phyloP scores from a whole-genome alignment of 2,888 invertebrate species.

The Noctua comes region DNA sequence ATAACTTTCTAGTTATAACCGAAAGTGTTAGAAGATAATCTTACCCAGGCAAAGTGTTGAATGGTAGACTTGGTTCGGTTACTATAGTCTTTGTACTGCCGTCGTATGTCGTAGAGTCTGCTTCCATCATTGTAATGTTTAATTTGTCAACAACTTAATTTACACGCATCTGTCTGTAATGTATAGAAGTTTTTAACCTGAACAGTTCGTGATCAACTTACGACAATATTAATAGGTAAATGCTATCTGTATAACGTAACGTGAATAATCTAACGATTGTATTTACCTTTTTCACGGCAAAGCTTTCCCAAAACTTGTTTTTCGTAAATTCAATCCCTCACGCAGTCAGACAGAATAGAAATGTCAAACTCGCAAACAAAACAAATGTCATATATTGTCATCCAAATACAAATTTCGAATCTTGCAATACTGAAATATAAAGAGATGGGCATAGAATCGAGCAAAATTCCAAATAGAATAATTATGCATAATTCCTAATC shows the following conservation, averaged over 20 bases:
- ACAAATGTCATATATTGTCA: neutral
- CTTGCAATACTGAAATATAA: neutral
- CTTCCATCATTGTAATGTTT: conserved; percentile 78
- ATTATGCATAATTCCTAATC: too few species aligned
- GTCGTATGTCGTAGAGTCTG: conserved; percentile 88
- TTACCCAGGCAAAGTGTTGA: conserved; percentile 79
- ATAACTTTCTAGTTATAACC: conserved; percentile 3
- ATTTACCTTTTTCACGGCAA: neutral
- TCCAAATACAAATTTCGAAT: neutral
- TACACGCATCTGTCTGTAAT: conserved; percentile 32
- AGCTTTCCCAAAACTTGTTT: neutral
- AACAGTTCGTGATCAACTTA: neutral
- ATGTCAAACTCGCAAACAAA: neutral
- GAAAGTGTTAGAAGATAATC: conserved; percentile 28
- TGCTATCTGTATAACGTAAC: neutral
- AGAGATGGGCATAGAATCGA: neutral
- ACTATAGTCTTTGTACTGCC: conserved; percentile 72
- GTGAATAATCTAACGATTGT: neutral
- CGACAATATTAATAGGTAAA: neutral
- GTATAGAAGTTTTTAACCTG: neutral
- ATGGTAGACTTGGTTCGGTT: conserved; percentile 77
- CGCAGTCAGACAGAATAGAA: neutral
- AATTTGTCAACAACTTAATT: neutral
- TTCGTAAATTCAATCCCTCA: neutral
- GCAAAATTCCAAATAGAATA: neutral